A percentile compares a stretch with the other conserved stretches of the same genome.
Conservation (phyloP, 2,113 vertebrate species). For the Thymallus thymallus region DNA sequence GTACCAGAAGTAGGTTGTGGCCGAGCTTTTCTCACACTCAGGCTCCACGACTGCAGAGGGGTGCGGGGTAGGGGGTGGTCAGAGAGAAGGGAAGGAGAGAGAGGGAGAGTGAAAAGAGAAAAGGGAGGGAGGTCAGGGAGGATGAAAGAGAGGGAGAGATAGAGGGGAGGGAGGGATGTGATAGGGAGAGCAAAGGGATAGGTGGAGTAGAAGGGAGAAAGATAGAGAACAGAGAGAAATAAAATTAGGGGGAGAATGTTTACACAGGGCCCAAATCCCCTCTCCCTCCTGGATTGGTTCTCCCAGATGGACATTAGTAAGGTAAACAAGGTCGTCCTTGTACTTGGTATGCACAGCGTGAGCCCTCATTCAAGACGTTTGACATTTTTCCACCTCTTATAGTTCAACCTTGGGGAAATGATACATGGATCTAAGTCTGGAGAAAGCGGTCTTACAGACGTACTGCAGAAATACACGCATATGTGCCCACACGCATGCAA, state of each 20-base stretch:
- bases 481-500: not conserved
- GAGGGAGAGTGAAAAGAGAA: not conserved
- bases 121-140: not conserved
- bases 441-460: not conserved
- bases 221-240: slow-evolving; percentile 9
- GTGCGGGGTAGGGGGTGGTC: slow-evolving; percentile 13
- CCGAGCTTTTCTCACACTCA: slow-evolving; percentile 95
- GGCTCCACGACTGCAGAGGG: slow-evolving; percentile 83
- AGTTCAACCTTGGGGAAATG: slow-evolving; percentile 20
- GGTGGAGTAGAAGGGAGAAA: not conserved
- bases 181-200: not conserved
- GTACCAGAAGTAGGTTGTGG: slow-evolving; percentile 99
- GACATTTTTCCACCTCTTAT: slow-evolving; percentile 19
- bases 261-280: slow-evolving; percentile 31
- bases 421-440: slow-evolving; percentile 11
- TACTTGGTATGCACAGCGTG: slow-evolving; percentile 38
- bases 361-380: slow-evolving; percentile 21
- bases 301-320: slow-evolving; percentile 11
- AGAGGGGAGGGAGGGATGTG: not conserved
- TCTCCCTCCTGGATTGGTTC: slow-evolving; percentile 23
- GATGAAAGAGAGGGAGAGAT: not conserved
- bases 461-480: not conserved
- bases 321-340: slow-evolving; percentile 41
- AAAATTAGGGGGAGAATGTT: slow-evolving; percentile 32
- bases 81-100: slow-evolving; percentile 4